phyloP scores from a whole-genome alignment of 2,888 invertebrate species.

The Drosophila recens region DNA sequence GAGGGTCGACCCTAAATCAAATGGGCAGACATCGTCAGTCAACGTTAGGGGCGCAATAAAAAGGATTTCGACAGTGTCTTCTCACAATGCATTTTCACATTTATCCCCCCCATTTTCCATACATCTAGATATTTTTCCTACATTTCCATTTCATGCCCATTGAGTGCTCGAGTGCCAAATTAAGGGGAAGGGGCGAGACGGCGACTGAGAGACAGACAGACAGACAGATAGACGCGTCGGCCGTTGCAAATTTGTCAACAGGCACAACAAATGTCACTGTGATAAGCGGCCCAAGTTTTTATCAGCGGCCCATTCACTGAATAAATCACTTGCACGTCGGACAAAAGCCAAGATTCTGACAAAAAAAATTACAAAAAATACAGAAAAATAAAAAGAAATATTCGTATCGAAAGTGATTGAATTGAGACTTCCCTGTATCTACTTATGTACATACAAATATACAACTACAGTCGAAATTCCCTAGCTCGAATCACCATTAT shows the following conservation, averaged over 20 bases:
- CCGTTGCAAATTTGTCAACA: conserved; percentile 75
- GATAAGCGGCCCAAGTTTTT: conserved; percentile 75
- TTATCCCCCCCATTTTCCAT: conserved; percentile 8
- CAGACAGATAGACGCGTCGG: conserved; percentile 10
- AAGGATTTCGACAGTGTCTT: conserved; percentile 40
- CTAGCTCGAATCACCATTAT: no score
- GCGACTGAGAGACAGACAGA: conserved; percentile 1
- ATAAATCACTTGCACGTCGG: conserved; percentile 69
- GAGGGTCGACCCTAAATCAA: conserved; percentile 50
- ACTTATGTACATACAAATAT: no score
- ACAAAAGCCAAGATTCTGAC: conserved; percentile 36
- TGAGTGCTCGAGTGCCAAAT: conserved; percentile 32
- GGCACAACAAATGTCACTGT: conserved; percentile 67
- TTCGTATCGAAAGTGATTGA: background rate
- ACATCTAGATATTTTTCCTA: conserved; percentile 8
- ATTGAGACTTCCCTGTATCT: background rate
- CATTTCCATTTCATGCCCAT: conserved; percentile 62
- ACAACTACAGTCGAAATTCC: no score
- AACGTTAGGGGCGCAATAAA: conserved; percentile 54
- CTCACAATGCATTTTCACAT: conserved; percentile 39
- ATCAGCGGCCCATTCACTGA: conserved; percentile 55
- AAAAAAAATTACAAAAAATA: conserved; percentile 11
- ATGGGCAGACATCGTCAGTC: conserved; percentile 40
- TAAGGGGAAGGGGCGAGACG: background rate
- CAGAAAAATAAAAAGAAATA: conserved; percentile 2